Conservation (phyloP, 1,140 invertebrate genomes). For the Trichonephila clavipes region DNA sequence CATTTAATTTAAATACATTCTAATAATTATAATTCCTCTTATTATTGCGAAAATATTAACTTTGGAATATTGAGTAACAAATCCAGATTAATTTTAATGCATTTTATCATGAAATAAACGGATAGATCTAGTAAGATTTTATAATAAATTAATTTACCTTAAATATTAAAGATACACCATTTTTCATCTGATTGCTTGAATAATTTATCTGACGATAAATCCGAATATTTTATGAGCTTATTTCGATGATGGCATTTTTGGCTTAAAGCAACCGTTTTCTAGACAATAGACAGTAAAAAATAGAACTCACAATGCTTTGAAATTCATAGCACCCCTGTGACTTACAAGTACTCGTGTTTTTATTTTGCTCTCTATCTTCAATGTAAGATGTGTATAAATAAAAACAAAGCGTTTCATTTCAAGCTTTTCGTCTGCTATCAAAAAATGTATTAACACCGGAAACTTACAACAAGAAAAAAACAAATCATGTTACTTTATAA, state of each 20-base stretch:
- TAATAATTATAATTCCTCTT: too few species aligned
- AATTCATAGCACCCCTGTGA: conserved; percentile 22
- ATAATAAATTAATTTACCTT: too few species aligned
- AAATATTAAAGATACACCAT: too few species aligned
- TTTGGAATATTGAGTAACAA: too few species aligned
- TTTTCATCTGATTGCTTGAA: background rate
- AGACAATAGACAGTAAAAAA: background rate
- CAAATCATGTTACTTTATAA: conserved; percentile 52
- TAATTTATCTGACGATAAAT: background rate
- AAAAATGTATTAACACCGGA: conserved; percentile 34
- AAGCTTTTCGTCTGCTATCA: background rate
- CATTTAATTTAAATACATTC: too few species aligned
- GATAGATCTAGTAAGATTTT: too few species aligned
- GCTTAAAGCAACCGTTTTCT: background rate
- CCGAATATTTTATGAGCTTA: background rate
- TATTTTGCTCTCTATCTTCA: background rate
- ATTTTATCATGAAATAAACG: too few species aligned
- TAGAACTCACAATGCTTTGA: background rate
- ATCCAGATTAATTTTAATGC: too few species aligned
- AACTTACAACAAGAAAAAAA: conserved; percentile 23
- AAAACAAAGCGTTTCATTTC: conserved; percentile 23
- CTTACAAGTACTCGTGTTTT: background rate
- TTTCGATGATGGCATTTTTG: background rate
- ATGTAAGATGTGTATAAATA: background rate
- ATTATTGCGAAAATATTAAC: too few species aligned